Conservation (phyloP, 2,797 vertebrate genomes). For the Diceros bicornis region DNA sequence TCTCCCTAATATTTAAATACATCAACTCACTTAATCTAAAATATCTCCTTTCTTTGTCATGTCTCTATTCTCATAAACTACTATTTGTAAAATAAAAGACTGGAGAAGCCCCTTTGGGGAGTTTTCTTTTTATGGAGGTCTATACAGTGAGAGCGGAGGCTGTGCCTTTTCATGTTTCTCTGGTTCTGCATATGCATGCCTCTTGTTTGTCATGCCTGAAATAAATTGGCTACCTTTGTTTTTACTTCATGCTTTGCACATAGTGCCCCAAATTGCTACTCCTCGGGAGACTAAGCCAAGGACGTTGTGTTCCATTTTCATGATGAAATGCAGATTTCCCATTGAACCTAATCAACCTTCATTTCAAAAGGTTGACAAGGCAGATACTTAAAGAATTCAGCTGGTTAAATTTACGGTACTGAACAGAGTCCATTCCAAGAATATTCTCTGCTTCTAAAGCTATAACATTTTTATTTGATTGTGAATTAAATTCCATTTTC, state of each 20-base stretch:
- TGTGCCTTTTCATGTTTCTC: neutral
- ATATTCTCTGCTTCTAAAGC: slow-evolving; percentile 71
- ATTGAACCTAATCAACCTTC: slow-evolving; percentile 81
- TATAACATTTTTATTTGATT: slow-evolving; percentile 80
- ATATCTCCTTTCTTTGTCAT: neutral
- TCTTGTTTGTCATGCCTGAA: slow-evolving; percentile 43
- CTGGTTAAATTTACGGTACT: slow-evolving; percentile 75
- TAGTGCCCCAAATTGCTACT: slow-evolving; percentile 32
- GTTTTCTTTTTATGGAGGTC: neutral
- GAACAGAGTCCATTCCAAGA: slow-evolving; percentile 74
- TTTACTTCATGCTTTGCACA: slow-evolving; percentile 65
- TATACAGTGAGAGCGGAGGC: neutral
- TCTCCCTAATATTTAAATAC: neutral
- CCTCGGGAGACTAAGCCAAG: slow-evolving; percentile 55
- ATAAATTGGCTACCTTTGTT: slow-evolving; percentile 67
- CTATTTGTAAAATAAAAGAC: slow-evolving; percentile 46
- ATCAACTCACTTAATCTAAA: neutral
- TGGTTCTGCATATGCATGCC: neutral
- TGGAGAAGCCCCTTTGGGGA: neutral
- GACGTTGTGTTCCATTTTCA: slow-evolving; percentile 50
- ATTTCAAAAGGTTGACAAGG: slow-evolving; percentile 81
- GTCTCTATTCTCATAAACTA: neutral
- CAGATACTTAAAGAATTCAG: slow-evolving; percentile 74
- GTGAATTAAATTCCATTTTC: slow-evolving; percentile 71
- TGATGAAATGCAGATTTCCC: slow-evolving; percentile 84